A percentile compares a stretch with the other conserved stretches of the same genome.
phyloP scores from a whole-genome alignment of 2,113 vertebrate species.

The Percina caprodes region DNA sequence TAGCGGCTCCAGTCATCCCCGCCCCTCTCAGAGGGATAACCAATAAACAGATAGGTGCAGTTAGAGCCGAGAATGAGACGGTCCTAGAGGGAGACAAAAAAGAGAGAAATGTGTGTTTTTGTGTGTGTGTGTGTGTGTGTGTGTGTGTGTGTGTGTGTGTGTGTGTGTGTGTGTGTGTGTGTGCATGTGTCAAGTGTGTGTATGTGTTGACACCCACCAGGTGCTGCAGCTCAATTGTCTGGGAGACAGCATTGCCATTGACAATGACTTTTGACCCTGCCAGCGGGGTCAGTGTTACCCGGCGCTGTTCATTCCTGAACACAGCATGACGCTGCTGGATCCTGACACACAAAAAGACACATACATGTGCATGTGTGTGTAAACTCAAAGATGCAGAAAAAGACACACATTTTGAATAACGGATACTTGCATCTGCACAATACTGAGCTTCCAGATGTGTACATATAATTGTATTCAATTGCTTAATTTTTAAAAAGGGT shows the following conservation, averaged over 20 bases:
- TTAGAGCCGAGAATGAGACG: constrained; percentile 90
- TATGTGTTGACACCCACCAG: constrained; percentile 78
- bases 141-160: neutral
- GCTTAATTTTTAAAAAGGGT: neutral
- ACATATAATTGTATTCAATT: neutral
- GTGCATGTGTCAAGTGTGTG: too few relatives aligned
- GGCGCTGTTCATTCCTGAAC: constrained; percentile 84
- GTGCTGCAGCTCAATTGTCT: constrained; percentile 86
- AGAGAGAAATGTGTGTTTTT: too few relatives aligned
- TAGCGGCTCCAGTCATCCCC: constrained; percentile 86
- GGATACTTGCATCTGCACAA: too few relatives aligned
- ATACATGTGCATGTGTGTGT: neutral
- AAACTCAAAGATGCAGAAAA: neutral
- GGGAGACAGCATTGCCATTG: constrained; percentile 83
- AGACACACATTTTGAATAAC: too few relatives aligned
- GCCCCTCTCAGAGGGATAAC: constrained; percentile 86
- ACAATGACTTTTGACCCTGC: constrained; percentile 85
- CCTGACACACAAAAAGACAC: constrained; percentile 70
- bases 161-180: neutral
- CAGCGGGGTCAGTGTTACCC: constrained; percentile 82
- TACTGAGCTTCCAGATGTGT: neutral
- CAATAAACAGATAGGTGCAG: constrained; percentile 88
- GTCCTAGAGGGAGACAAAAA: constrained; percentile 77
- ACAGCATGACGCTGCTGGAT: constrained; percentile 89
- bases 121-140: neutral